These are phyloP conservation scores for Cenopis cana DNA, from an alignment of 2,888 invertebrate species.

Conservation along the genomic window DNA sequence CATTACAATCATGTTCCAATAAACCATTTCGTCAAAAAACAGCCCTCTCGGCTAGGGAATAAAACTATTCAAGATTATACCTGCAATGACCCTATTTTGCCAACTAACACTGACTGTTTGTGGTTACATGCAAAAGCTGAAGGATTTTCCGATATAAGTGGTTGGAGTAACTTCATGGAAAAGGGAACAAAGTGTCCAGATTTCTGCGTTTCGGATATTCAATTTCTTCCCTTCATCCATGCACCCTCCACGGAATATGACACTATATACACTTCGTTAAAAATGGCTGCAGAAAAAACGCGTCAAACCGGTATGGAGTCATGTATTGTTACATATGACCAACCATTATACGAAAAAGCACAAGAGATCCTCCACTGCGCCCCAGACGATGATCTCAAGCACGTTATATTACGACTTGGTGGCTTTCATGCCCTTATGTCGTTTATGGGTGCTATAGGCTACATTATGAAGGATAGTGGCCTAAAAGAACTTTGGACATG, in stretches of 20 bases:
- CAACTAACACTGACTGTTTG: neutral
- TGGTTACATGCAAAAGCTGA: neutral
- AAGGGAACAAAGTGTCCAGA: neutral
- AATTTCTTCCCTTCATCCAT: neutral
- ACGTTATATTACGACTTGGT: neutral
- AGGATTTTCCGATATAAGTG: neutral
- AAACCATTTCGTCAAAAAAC: neutral
- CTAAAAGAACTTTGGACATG: neutral
- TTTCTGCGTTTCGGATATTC: neutral
- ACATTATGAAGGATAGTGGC: neutral
- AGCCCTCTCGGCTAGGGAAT: neutral
- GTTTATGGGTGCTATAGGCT: neutral
- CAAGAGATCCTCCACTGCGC: neutral
- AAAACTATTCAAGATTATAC: neutral
- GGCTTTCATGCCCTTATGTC: neutral
- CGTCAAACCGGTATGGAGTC: neutral
- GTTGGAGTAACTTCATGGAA: neutral
- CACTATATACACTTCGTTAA: neutral
- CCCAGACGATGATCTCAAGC: neutral
- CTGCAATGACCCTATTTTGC: too few species aligned
- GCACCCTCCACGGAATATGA: neutral
- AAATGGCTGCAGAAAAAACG: neutral
- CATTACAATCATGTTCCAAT: neutral
- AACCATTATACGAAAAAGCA: neutral
- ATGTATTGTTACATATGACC: constrained; percentile 2